A percentile compares a stretch with the other conserved stretches of the same genome.
Conservation (phyloP, 2,797 vertebrate species). For the Characodon lateralis region DNA sequence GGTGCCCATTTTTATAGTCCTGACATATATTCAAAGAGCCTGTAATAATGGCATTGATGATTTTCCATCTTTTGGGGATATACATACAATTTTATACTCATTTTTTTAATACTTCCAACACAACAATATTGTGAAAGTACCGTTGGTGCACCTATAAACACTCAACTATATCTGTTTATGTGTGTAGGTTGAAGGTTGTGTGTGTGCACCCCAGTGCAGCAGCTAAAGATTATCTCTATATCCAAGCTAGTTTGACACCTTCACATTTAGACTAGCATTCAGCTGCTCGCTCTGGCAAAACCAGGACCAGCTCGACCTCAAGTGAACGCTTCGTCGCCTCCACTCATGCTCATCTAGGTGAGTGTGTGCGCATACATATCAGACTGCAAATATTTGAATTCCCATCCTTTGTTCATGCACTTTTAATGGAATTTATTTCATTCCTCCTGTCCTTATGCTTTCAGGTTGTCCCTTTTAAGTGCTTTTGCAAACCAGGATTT, state of each 20-base stretch:
- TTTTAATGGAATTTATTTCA: slow-evolving; percentile 57
- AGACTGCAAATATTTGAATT: slow-evolving; percentile 6
- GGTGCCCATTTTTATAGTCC: slow-evolving; percentile 20
- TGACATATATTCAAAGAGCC: slow-evolving; percentile 14
- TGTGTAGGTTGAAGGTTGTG: background rate
- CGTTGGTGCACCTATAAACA: too few relatives aligned
- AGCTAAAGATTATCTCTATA: slow-evolving; percentile 72
- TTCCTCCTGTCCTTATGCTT: slow-evolving; percentile 38
- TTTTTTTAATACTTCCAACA: background rate
- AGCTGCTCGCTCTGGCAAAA: slow-evolving; percentile 71
- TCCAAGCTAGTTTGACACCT: slow-evolving; percentile 74
- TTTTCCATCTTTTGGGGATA: background rate
- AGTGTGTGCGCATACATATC: slow-evolving; percentile 34
- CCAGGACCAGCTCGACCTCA: slow-evolving; percentile 67
- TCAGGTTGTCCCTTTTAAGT: slow-evolving; percentile 26
- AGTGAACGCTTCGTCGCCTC: slow-evolving; percentile 71
- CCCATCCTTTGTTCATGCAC: slow-evolving; percentile 53
- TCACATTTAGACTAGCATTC: slow-evolving; percentile 63
- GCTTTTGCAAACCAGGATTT: slow-evolving; percentile 33
- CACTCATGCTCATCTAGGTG: slow-evolving; percentile 65
- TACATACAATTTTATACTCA: background rate
- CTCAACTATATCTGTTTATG: background rate
- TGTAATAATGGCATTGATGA: background rate
- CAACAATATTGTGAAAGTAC: too few relatives aligned
- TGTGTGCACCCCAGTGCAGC: slow-evolving; percentile 65